These are phyloP conservation scores for Mellivora capensis DNA, from an alignment of 2,113 vertebrate genomes.

Conservation along the genomic window DNA sequence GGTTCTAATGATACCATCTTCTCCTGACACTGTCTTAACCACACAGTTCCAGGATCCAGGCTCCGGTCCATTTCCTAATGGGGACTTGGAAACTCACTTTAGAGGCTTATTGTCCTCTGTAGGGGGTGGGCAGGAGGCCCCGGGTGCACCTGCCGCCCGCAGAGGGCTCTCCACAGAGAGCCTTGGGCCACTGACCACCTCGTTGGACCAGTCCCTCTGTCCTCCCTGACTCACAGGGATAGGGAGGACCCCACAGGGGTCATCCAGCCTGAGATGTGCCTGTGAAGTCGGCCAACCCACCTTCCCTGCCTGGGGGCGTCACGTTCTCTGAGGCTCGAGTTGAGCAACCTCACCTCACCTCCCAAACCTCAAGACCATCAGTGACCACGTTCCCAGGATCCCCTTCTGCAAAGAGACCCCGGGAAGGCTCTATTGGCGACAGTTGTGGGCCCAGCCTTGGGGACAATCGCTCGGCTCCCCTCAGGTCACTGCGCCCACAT, in stretches of 20 bases:
- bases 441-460: not conserved
- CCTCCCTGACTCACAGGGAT: not conserved
- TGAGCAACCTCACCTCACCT: no score
- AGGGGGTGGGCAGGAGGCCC: no score
- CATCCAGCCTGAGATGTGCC: not conserved
- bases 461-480: not conserved
- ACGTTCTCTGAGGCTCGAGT: not conserved
- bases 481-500: no score
- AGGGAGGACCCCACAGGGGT: not conserved
- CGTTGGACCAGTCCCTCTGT: not conserved
- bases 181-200: accelerated
- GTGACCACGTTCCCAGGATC: not conserved
- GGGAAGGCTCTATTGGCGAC: not conserved
- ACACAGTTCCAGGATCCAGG: not conserved
- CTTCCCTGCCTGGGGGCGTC: no score
- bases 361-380: not conserved
- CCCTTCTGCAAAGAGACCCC: not conserved
- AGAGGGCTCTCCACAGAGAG: not conserved
- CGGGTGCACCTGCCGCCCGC: not conserved
- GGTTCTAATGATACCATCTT: not conserved
- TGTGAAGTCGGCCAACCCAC: not conserved
- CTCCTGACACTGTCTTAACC: not conserved
- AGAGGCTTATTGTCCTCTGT: not conserved
- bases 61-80: no score
- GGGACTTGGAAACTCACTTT: not conserved